Base-by-base conservation (phyloP, 2,888 invertebrate genomes). In the Dryococelus australis region DNA sequence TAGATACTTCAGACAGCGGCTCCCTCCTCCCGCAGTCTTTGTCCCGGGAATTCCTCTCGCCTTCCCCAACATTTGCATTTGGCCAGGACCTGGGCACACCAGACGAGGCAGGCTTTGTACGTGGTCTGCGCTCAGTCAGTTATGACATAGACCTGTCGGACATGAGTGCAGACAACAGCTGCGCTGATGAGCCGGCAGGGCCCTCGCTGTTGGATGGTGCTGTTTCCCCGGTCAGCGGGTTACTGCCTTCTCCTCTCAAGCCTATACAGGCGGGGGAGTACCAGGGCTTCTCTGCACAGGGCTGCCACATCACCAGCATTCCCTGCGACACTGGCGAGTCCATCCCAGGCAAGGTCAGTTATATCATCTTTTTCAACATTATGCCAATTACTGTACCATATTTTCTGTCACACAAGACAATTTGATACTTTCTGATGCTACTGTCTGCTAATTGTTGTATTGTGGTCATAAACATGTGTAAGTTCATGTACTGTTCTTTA, bases 111-210 rank as follows among this genome's bases (percentile, higher is more conserved):
- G 93, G 93, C 85, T 93, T 91, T 0, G 90, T 92, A 13, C 89
- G 89, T 26, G 89, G 89, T 80, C 85, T 89, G 28, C 88, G 87
- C 86, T 87, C 95, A 90, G 94, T 96, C 24, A 96, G 96, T 91
- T 96, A 96, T 89, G 96, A 96, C 90, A 96, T 96, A 87, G 96
- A 96, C 91, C 92, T 96, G 88, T 96, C 96, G 5, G 96, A 96
- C 91, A 92, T 95, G 80, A 96, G 96, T 90, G 95, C 94, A 0
- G 96, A 96, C 13, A 96, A 96, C 90, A 96, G 96, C 89, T 93
- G 94, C 43, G 95, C 95, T 0, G 96, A 96, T 24, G 88, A 90
- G 79, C 86, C 87, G 85, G 86, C 88, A 13, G 27, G n/a, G 26
- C 51, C 87, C 24, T 90, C 90, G 8, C 86, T 91, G 53, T 87